Evolutionary conservation across 2,888 invertebrate species (phyloP), one percentile per base, ranked within the genome.

Genomic region (Ectropis crepuscularia): DNA sequence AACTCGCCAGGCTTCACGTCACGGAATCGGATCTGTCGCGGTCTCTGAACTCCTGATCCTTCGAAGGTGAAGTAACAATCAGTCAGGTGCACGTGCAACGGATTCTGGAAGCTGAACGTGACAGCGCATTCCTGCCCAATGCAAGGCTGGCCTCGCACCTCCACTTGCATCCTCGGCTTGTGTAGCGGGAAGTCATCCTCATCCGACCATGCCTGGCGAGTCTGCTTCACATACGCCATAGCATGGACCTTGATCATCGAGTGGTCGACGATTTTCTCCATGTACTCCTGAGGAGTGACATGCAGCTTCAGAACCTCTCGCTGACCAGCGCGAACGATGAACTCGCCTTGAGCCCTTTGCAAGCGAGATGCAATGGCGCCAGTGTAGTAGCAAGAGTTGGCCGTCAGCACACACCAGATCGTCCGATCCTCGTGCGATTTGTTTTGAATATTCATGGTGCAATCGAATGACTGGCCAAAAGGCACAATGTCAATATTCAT

Each of bases 201-300:
- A 73, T 95, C 95, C 53, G 95, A 95, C 95, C 95, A 96, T 2
- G 95, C 94, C 81, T 96, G 96, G 49, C 94, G 94, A 0, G 96
- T 96, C 80, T 96, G 96, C 73, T 94, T 93, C 1, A 96, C 96
- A 68, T 94, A 94, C 5, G 95, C 95, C 87, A 95, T 94, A n/a
- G 95, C 95, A 73, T 95, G 95, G 64, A 96, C 94, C 87, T 96
- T 96, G 61, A 96, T 92, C 88, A 95, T 93, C 55, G 94, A 92
- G 74, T 96, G 95, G 76, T 96, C 96, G 0, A 95, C 95, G 70
- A 96, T 79, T 78, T 95, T 95, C 64, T 94, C 94, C 88, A 95
- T 92, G 81, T 96, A 96, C 65, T 96, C 96, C 58, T 94, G 94
- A 10, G 94, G 94, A 9, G 93, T 93, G 6, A 96, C 93, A 63